Evolutionary conservation across 2,888 invertebrate genomes (phyloP).

Genomic region (Leucophenga maculata): DNA sequence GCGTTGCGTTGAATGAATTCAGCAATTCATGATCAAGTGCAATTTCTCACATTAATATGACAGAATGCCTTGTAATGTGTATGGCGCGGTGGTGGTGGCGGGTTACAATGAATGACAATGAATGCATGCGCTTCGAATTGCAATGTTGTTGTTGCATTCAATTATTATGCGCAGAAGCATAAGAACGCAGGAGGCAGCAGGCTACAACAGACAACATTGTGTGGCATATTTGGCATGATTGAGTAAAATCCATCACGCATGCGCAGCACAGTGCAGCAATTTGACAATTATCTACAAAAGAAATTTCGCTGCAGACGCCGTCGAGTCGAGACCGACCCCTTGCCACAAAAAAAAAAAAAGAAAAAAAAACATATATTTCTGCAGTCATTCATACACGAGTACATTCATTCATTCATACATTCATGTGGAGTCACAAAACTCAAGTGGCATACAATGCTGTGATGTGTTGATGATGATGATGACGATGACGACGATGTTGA

Average conservation of each 20-base stretch:
- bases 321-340: not conserved
- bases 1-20: not conserved
- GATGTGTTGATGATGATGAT: not conserved
- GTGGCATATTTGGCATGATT: slow-evolving; percentile 9
- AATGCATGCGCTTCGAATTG: not conserved
- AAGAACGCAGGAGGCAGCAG: too few relatives aligned
- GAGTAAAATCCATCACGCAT: not conserved
- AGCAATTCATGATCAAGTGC: slow-evolving; percentile 60
- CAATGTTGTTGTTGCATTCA: not conserved
- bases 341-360: not conserved
- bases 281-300: too few relatives aligned
- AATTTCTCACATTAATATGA: slow-evolving; percentile 66
- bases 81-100: slow-evolving; percentile 11
- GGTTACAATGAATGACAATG: not conserved
- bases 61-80: slow-evolving; percentile 35
- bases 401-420: slow-evolving; percentile 1
- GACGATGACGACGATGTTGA: slow-evolving; percentile 2
- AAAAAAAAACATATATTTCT: not conserved
- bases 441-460: slow-evolving; percentile 17
- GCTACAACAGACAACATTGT: not conserved
- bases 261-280: not conserved
- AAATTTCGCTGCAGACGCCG: not conserved
- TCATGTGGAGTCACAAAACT: slow-evolving; percentile 14
- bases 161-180: slow-evolving; percentile 13
- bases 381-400: not conserved